Evolutionary conservation across 1,140 invertebrate species (phyloP), one percentile per base, ranked within the genome.

Genomic region (Calliphora vicina): DNA sequence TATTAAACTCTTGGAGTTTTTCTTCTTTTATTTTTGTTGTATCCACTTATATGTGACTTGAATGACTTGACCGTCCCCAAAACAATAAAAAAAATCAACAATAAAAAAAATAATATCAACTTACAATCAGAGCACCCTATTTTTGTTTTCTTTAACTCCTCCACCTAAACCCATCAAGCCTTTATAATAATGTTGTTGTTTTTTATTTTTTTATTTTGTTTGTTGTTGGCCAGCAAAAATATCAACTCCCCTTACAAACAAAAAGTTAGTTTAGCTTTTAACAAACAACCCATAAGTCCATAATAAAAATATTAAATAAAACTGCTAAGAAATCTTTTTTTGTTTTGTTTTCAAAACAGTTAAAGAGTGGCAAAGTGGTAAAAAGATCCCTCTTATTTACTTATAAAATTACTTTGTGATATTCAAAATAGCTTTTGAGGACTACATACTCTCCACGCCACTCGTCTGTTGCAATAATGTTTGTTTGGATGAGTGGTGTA

Each of bases 351-450:
- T 42, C n/a, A n/a, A 76, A 35, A 76, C 27, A 42, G 61, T 67
- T 67, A 76, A 78, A 78, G 35, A 78, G 74, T 78, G 42, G 74
- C 74, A 78, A 78, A 78, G 74, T 78, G 74, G 74, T 78, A 78
- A 78, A 67, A 78, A 78, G 74, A 78, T 78, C 74, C 74, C 74
- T 78, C 74, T 78, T 78, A 78, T 78, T 78, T 78, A 67, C 73
- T 78, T 43, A 35, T 43, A 50, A 50, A 50, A 50, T 50, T 17
- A n/a, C 45, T 50, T 50, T 50, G 20, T 81, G 80, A 61, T 71
- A 71, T 71, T 71, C 80, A 67, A 81, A 81, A 80, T 50, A 80
- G 27, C 57, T 29, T 71, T 81, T 71, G 25, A 67, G 61, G n/a
- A 67, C 61, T 67, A 20, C 25, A 20, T 6, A 20, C n/a, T 23